Base-by-base conservation (phyloP, 1,140 invertebrate species). In the Trachymyrmex septentrionalis region DNA sequence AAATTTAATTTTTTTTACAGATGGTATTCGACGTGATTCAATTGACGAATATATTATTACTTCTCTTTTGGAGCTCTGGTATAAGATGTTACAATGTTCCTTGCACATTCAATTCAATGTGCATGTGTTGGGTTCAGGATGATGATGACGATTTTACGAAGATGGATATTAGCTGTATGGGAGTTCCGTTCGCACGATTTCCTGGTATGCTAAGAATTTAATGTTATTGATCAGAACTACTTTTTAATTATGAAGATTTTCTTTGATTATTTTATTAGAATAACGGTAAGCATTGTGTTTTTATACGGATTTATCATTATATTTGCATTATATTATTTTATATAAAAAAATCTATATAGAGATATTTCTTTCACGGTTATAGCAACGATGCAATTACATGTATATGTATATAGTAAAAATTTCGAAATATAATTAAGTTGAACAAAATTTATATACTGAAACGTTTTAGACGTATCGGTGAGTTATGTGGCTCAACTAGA, bases 111-210 rank as follows among this genome's bases (percentile, higher is more conserved):
- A 97, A 97, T 91, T 95, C 96, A 21, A 96, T 97, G 96, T 97
- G 96, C 92, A 95, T 96, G 84, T 97, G 96, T 89, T 96, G 96
- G 92, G 93, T 96, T 0, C 94, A 96, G 86, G 96, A 96, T 85
- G 96, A 96, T 73, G 94, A 95, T 44, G 94, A 95, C 38, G 96
- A 96, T 86, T 95, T 94, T 64, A 96, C 95, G 6, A 95, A 96
- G 90, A 96, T 96, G 95, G 96, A 97, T 88, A 96, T 97, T 87
- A 96, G 95, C 91, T 97, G 96, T 91, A 95, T 96, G 86, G 96
- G 96, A 85, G 96, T 97, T 75, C 95, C 96, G 57, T 96, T 97
- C 57, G 96, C 96, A 63, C 96, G 95, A 93, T 96, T 97, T 92
- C 96, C 96, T 91, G 96, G 96, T 96, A 92, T 91, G 93, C 88